Percentiles rank a stretch among this genome's conserved stretches.
Conservation (phyloP, 2,113 vertebrate genomes). For the Reinhardtius hippoglossoides region DNA sequence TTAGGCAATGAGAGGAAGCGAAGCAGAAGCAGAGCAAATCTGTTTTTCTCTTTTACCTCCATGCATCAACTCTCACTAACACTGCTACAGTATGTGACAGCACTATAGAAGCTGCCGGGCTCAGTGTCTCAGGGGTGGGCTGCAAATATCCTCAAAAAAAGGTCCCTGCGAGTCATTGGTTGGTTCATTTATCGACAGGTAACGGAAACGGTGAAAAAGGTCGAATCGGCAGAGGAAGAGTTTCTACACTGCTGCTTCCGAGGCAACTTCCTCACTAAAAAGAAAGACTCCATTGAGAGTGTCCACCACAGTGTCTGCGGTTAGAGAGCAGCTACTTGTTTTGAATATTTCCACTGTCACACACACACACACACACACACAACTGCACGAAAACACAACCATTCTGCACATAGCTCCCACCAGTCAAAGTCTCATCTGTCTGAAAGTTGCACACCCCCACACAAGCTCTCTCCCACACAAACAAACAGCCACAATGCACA, state of each 20-base stretch:
- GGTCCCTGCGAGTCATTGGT: slow-evolving; percentile 7
- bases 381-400: slow-evolving; percentile 23
- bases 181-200: slow-evolving; percentile 35
- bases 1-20: slow-evolving; percentile 15
- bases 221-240: slow-evolving; percentile 24
- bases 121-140: neutral
- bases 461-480: slow-evolving; percentile 10
- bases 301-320: too few relatives aligned
- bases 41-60: slow-evolving; percentile 10
- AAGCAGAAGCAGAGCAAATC: slow-evolving; percentile 5
- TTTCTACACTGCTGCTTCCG: slow-evolving; percentile 30
- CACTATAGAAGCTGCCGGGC: slow-evolving; percentile 10
- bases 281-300: too few relatives aligned
- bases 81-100: neutral
- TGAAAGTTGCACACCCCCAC: slow-evolving; percentile 10
- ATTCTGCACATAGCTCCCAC: slow-evolving; percentile 10
- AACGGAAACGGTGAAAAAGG: slow-evolving; percentile 28
- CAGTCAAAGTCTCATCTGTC: slow-evolving; percentile 15
- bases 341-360: slow-evolving; percentile 41
- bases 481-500: slow-evolving; percentile 7
- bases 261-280: slow-evolving; percentile 21
- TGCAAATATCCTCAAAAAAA: slow-evolving; percentile 29
- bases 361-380: neutral
- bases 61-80: neutral
- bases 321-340: slow-evolving; percentile 19